A percentile compares a stretch with the other conserved stretches of the same genome.
Evolutionary conservation across 1,140 invertebrate genomes (phyloP).

Genomic region (Sycobia sp.): DNA sequence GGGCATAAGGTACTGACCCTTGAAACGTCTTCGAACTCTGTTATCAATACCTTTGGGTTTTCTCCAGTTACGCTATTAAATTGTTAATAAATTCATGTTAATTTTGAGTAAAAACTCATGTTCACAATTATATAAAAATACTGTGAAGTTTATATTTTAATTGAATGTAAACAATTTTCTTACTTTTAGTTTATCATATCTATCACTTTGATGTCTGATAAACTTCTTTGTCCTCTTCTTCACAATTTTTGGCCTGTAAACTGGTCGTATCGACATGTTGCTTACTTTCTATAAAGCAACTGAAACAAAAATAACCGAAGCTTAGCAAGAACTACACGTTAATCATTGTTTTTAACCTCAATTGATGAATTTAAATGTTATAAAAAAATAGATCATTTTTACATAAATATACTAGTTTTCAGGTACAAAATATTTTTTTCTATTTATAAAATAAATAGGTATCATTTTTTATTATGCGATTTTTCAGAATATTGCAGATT

Average conservation of each 20-base stretch:
- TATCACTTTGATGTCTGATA: slow-evolving; percentile 94
- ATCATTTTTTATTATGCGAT: slow-evolving; percentile 31
- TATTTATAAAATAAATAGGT: slow-evolving; percentile 5
- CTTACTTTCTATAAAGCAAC: slow-evolving; percentile 31
- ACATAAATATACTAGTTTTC: slow-evolving; percentile 27
- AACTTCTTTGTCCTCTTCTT: slow-evolving; percentile 98
- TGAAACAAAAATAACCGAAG: slow-evolving; percentile 37
- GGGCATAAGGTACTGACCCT: slow-evolving; percentile 98
- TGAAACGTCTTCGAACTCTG: slow-evolving; percentile 96
- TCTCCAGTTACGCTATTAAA: slow-evolving; percentile 79
- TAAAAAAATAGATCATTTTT: slow-evolving; percentile 3
- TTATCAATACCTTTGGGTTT: slow-evolving; percentile 99
- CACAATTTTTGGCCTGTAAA: slow-evolving; percentile 86
- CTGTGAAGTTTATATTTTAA: no score
- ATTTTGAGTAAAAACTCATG: background rate
- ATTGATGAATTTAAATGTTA: slow-evolving; percentile 6
- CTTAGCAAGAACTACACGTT: slow-evolving; percentile 19
- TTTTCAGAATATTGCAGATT: slow-evolving; percentile 38
- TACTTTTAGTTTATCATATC: slow-evolving; percentile 94
- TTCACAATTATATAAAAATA: background rate
- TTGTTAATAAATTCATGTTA: background rate
- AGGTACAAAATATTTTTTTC: slow-evolving; percentile 15
- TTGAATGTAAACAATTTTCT: background rate
- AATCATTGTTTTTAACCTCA: slow-evolving; percentile 11
- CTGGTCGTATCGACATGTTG: slow-evolving; percentile 82